phyloP scores from a whole-genome alignment of 2,113 vertebrate genomes.

The Tetraodon nigroviridis region DNA sequence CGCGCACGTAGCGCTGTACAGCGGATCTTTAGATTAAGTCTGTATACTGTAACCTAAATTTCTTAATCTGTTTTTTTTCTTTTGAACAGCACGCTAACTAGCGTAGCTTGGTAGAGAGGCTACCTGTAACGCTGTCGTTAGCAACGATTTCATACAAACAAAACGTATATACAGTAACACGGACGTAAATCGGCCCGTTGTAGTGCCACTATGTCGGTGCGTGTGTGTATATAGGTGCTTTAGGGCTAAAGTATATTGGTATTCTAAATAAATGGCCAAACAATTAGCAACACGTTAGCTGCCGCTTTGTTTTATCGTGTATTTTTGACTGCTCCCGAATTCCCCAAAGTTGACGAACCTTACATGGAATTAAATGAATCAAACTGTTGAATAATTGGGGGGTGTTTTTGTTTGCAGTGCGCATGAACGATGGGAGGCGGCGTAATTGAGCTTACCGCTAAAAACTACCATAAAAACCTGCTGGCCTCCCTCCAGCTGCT shows the following conservation, averaged over 20 bases:
- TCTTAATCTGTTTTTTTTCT: too few relatives aligned
- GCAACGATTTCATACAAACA: constrained; percentile 1
- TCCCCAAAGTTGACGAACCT: background rate
- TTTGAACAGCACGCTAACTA: background rate
- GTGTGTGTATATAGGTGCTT: background rate
- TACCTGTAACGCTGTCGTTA: constrained; percentile 29
- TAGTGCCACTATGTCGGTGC: background rate
- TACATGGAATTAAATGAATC: too few relatives aligned
- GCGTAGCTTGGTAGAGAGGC: background rate
- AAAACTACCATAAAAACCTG: constrained; percentile 78
- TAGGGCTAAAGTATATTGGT: too few relatives aligned
- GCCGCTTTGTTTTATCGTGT: background rate
- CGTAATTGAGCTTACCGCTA: constrained; percentile 81
- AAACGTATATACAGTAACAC: background rate
- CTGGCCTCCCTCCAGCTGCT: constrained; percentile 87
- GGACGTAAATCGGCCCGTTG: background rate
- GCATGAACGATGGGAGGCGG: constrained; percentile 78
- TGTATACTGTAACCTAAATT: too few relatives aligned
- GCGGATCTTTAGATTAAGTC: background rate
- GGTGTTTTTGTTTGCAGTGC: constrained; percentile 20
- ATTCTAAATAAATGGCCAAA: background rate
- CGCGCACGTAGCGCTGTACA: background rate
- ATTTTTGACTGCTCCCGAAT: background rate
- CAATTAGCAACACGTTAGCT: background rate
- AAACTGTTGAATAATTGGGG: background rate